Evolutionary conservation across 2,888 invertebrate genomes (phyloP), one percentile per base, ranked within the genome.

Genomic region (Germaria angustata): DNA sequence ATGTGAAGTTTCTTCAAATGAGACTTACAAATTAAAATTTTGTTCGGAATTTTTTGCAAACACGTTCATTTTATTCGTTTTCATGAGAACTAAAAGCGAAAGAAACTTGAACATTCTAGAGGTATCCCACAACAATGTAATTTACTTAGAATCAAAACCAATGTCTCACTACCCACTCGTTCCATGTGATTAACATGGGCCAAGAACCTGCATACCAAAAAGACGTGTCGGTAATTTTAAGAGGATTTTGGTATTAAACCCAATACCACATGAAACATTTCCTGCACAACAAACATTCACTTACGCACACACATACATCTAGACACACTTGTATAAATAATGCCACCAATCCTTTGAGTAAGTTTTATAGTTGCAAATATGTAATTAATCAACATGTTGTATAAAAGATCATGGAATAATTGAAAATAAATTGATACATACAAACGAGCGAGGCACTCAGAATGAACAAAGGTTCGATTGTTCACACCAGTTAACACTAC

Each of bases 171-270:
- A 66, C 82, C 82, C 82, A 82, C 82, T 71, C 63, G 46, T 57
- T 71, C 39, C 71, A 71, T 75, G 72, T 49, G 71, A 75, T 82
- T 79, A 71, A 76, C 75, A 79, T 76, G 53, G 44, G 20, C 66
- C 28, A 53, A 36, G 65, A 79, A 76, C 75, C 71, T 79, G 65
- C 75, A 75, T 66, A 24, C 59, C 59, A 55, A 36, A 28, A 53
- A 39, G 51, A 82, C 75, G 79, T 82, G 82, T 79, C 82, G 82
- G 82, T 82, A 75, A 79, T 79, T 79, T 76, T 75, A 79, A 82
- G 75, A 79, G 59, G 66, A 79, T 76, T 79, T 49, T 8, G 9
- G 66, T 71, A 59, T 75, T 71, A 59, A 79, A 53, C 32, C 59
- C 51, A 49, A 51, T 41, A 49, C 49, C 53, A 61, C 36, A 61